A percentile compares a stretch with the other conserved stretches of the same genome.
Evolutionary conservation across 2,888 invertebrate genomes (phyloP).

Genomic region (Diaphora mendica): DNA sequence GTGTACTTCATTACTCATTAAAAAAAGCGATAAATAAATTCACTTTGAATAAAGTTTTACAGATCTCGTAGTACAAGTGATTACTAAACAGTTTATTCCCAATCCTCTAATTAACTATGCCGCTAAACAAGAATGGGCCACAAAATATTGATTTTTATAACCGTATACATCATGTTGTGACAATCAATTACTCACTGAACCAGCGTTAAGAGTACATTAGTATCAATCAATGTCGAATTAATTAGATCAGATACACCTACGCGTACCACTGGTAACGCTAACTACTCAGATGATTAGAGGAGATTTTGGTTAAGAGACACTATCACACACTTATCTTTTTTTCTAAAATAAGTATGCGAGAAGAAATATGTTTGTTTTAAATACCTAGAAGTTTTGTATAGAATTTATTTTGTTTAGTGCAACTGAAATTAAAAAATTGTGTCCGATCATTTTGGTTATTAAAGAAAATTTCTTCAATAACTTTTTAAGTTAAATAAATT

Average conservation of each 20-base stretch:
- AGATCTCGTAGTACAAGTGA: conserved; percentile 5
- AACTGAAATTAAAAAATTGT: too few relatives aligned
- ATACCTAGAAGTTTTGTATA: neutral
- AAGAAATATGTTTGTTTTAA: neutral
- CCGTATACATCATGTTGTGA: conserved; percentile 77
- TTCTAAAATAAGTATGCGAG: neutral
- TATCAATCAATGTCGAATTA: conserved; percentile 85
- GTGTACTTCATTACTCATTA: neutral
- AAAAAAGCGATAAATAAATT: neutral
- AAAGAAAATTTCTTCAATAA: too few relatives aligned
- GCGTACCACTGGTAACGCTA: conserved; percentile 51
- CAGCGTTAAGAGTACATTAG: conserved; percentile 79
- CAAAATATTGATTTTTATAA: conserved; percentile 57
- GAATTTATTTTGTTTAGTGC: neutral
- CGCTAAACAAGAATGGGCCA: conserved; percentile 29
- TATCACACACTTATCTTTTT: neutral
- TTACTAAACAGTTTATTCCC: conserved; percentile 11
- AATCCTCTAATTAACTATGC: conserved; percentile 24
- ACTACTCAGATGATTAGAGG: conserved; percentile 22
- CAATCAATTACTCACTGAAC: conserved; percentile 80
- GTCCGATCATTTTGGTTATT: too few relatives aligned
- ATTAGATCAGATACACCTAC: conserved; percentile 85
- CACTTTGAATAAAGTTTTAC: neutral
- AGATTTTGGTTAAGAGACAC: conserved; percentile 12
- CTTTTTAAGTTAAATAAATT: too few relatives aligned